Conservation (phyloP, 1,140 invertebrate species). For the Hylaeus volcanicus region DNA sequence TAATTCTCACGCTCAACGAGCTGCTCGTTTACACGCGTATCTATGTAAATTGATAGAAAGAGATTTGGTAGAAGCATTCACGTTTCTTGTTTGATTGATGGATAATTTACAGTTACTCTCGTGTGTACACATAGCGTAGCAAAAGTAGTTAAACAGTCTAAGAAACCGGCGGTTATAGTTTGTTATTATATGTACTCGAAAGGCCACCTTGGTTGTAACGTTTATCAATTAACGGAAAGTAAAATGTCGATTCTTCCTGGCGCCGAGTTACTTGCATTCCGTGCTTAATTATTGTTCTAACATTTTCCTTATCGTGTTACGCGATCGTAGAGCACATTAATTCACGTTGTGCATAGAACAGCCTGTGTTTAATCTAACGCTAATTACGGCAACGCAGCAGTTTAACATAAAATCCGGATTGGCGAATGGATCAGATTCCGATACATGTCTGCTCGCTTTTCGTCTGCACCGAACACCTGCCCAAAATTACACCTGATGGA, state of each 20-base stretch:
- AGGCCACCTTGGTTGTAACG: no score
- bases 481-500: constrained; percentile 15
- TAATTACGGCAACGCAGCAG: neutral
- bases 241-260: no score
- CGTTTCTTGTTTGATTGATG: constrained; percentile 1
- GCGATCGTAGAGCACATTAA: neutral
- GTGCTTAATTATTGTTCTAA: no score
- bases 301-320: no score
- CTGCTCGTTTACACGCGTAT: neutral
- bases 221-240: no score
- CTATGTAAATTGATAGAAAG: constrained; percentile 23
- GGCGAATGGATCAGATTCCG: constrained; percentile 7
- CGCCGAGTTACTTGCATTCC: no score
- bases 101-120: neutral
- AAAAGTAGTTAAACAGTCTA: no score
- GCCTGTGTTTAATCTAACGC: no score
- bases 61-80: neutral
- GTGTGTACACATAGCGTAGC: neutral
- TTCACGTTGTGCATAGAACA: neutral
- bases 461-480: constrained; percentile 9
- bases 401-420: neutral
- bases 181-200: no score
- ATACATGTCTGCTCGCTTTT: constrained; percentile 4
- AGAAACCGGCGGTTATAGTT: no score
- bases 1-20: constrained; percentile 18